A percentile compares a stretch with the other conserved stretches of the same genome.
phyloP scores from a whole-genome alignment of 2,797 vertebrate genomes.

The Danio choprae region DNA sequence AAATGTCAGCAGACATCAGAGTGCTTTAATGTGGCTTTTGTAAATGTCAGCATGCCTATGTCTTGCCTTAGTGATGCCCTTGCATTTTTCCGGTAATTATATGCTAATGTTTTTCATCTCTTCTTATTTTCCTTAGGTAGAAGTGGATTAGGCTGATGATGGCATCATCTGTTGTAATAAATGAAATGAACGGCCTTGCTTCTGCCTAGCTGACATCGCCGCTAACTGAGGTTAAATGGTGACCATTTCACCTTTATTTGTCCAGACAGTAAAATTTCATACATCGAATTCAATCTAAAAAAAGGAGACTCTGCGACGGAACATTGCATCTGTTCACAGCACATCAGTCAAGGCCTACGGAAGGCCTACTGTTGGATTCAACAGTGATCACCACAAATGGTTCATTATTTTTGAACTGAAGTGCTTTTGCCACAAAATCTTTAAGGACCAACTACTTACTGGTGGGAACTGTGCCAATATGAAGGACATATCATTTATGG shows the following conservation, averaged over 20 bases:
- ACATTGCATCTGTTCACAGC: slow-evolving; percentile 76
- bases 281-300: slow-evolving; percentile 64
- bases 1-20: slow-evolving; percentile 77
- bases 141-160: slow-evolving; percentile 80
- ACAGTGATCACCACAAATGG: slow-evolving; percentile 77
- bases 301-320: slow-evolving; percentile 74
- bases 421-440: slow-evolving; percentile 73
- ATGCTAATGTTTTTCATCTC: slow-evolving; percentile 43
- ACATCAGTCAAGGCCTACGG: slow-evolving; percentile 62
- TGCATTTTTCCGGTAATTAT: slow-evolving; percentile 44
- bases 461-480: slow-evolving; percentile 87
- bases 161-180: slow-evolving; percentile 78
- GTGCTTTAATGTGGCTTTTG: slow-evolving; percentile 67
- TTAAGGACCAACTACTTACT: slow-evolving; percentile 76
- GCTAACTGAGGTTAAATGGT: slow-evolving; percentile 69
- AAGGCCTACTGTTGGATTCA: slow-evolving; percentile 70
- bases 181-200: slow-evolving; percentile 69
- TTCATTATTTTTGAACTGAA: slow-evolving; percentile 77
- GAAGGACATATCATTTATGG: slow-evolving; percentile 91
- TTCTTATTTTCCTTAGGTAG: slow-evolving; percentile 77
- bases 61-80: slow-evolving; percentile 59
- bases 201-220: slow-evolving; percentile 66
- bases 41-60: slow-evolving; percentile 75
- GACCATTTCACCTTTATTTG: slow-evolving; percentile 69
- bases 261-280: slow-evolving; percentile 73